A percentile compares a stretch with the other conserved stretches of the same genome.
Evolutionary conservation across 2,888 invertebrate species (phyloP).

Genomic region (Megastigmus dorsalis): DNA sequence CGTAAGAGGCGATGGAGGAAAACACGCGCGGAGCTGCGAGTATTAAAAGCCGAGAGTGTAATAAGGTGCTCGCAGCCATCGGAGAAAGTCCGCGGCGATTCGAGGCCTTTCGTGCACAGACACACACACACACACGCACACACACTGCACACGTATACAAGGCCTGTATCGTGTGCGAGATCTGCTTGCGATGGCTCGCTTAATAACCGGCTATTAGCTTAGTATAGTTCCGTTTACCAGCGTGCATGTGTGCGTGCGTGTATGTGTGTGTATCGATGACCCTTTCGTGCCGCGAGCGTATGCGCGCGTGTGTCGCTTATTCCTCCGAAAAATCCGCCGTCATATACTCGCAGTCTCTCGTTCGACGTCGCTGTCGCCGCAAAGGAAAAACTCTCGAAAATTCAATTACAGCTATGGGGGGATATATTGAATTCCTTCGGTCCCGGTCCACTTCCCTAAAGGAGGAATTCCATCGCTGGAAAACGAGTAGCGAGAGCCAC

Average conservation of each 20-base stretch:
- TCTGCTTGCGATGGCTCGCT: not conserved
- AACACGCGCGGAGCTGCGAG: not conserved
- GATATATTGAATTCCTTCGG: slow-evolving; percentile 30
- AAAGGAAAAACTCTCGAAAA: slow-evolving; percentile 25
- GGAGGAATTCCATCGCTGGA: no score
- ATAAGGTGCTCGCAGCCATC: not conserved
- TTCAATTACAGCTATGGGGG: slow-evolving; percentile 28
- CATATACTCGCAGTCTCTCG: not conserved
- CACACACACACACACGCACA: no score
- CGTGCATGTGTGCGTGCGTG: no score
- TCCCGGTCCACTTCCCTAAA: not conserved
- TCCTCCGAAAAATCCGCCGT: slow-evolving; percentile 16
- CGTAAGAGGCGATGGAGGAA: not conserved
- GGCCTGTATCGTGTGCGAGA: not conserved
- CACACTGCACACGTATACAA: no score
- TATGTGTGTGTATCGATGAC: no score
- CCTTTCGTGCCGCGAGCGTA: not conserved
- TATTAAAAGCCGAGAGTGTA: not conserved
- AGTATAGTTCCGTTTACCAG: no score
- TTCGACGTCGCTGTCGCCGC: not conserved
- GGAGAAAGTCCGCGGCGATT: not conserved
- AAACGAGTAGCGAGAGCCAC: no score
- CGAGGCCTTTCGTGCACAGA: not conserved
- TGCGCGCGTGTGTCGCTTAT: not conserved
- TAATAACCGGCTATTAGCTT: slow-evolving; percentile 38